These are phyloP conservation scores for Chalcosyrphus nemorum DNA, from an alignment of 2,888 invertebrate genomes.

Conservation along the genomic window DNA sequence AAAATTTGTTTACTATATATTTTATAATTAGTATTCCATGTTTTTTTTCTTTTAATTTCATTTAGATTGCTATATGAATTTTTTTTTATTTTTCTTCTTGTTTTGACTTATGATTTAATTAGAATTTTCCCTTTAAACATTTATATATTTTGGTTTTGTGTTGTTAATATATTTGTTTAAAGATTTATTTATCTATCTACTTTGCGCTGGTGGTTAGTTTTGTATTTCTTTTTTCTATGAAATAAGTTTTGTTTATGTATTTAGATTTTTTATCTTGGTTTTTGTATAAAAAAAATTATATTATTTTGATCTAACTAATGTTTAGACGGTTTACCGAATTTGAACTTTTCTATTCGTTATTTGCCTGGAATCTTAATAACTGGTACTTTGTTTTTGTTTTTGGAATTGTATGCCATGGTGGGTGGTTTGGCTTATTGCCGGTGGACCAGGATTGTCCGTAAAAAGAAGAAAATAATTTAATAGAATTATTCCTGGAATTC, in stretches of 20 bases:
- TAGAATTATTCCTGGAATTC: not conserved
- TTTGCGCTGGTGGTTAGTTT: constrained; percentile 66
- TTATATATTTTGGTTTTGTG: constrained; percentile 32
- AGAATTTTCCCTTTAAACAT: constrained; percentile 45
- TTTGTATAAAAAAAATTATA: constrained; percentile 64
- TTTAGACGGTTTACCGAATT: not conserved
- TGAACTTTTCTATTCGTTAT: constrained; percentile 22
- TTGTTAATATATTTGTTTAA: constrained; percentile 24
- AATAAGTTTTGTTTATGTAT: constrained; percentile 14
- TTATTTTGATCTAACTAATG: constrained; percentile 64
- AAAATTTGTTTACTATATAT: constrained; percentile 50
- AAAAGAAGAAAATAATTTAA: not conserved
- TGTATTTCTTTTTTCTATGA: constrained; percentile 16
- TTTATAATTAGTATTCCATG: constrained; percentile 17
- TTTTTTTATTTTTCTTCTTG: constrained; percentile 4
- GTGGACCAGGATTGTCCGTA: not conserved
- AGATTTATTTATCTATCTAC: constrained; percentile 60
- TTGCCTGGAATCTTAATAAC: not conserved
- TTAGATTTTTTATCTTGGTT: constrained; percentile 8
- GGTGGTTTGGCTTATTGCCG: not conserved
- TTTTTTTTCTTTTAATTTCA: constrained; percentile 23
- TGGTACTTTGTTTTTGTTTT: not conserved
- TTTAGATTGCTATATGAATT: constrained; percentile 67
- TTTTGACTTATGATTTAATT: constrained; percentile 43
- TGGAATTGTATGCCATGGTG: not conserved